Conservation (phyloP, 2,797 vertebrate genomes). For the Microhierax caerulescens region DNA sequence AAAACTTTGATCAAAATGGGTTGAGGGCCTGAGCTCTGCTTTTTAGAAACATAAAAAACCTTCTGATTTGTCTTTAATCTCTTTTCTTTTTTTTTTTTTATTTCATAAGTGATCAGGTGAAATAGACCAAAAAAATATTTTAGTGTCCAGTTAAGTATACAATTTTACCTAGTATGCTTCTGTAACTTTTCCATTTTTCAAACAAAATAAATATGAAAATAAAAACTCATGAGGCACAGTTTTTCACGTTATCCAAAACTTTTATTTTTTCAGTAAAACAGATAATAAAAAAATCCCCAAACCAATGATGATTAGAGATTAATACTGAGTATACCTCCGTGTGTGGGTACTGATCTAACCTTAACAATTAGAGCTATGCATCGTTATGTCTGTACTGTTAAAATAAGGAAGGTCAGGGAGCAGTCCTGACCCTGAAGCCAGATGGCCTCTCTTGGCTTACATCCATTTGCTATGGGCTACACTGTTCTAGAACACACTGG, state of each 20-base stretch:
- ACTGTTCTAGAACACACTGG: background rate
- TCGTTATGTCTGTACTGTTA: background rate
- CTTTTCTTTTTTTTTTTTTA: background rate
- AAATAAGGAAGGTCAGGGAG: background rate
- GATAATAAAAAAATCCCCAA: background rate
- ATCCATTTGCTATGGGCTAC: background rate
- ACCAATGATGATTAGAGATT: background rate
- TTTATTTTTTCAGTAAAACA: background rate
- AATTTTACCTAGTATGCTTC: background rate
- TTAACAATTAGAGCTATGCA: background rate
- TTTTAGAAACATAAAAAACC: background rate
- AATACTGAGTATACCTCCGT: background rate
- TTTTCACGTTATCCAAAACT: background rate
- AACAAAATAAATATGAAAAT: background rate
- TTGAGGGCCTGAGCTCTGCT: background rate
- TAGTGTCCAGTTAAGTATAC: background rate
- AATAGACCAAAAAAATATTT: background rate
- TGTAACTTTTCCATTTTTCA: background rate
- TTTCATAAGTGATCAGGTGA: background rate
- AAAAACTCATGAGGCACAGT: background rate
- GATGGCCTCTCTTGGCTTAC: background rate
- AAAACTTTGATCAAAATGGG: background rate
- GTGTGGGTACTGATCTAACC: background rate
- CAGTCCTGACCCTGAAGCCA: background rate
- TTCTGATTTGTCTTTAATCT: background rate